Conservation (phyloP, 1,140 invertebrate genomes). For the Stratiolaelaps scimitus region DNA sequence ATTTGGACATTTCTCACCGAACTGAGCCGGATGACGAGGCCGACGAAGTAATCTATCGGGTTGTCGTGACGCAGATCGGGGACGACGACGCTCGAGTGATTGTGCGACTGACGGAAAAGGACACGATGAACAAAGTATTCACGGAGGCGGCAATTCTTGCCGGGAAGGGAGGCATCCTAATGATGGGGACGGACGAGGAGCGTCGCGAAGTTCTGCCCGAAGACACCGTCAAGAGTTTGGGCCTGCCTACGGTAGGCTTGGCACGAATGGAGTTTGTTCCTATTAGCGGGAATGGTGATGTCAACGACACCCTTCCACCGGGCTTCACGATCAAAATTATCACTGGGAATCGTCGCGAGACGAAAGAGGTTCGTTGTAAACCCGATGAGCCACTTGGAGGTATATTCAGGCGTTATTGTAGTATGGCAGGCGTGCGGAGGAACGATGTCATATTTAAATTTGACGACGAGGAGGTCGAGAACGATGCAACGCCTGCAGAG, state of each 20-base stretch:
- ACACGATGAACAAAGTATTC: not conserved
- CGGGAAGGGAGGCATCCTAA: not conserved
- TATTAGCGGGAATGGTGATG: no score
- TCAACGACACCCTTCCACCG: no score
- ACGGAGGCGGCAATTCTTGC: not conserved
- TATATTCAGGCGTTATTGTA: conserved; percentile 6
- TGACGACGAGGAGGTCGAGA: not conserved
- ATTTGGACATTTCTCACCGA: no score
- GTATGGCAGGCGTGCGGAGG: not conserved
- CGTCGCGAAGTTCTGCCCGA: conserved; percentile 7
- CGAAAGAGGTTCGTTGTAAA: not conserved
- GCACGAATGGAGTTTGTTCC: no score
- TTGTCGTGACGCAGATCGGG: not conserved
- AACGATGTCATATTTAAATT: conserved; percentile 7
- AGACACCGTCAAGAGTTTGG: conserved; percentile 6
- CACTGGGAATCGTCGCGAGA: not conserved
- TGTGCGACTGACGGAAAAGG: not conserved
- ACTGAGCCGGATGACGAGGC: no score
- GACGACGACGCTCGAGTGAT: not conserved
- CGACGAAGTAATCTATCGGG: not conserved
- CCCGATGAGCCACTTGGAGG: not conserved
- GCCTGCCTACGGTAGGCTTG: no score
- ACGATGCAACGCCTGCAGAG: not conserved
- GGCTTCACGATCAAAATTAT: conserved; percentile 2
- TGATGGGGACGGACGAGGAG: not conserved